These are phyloP conservation scores for Pygoscelis adeliae DNA, from an alignment of 2,113 vertebrate species.

Conservation along the genomic window DNA sequence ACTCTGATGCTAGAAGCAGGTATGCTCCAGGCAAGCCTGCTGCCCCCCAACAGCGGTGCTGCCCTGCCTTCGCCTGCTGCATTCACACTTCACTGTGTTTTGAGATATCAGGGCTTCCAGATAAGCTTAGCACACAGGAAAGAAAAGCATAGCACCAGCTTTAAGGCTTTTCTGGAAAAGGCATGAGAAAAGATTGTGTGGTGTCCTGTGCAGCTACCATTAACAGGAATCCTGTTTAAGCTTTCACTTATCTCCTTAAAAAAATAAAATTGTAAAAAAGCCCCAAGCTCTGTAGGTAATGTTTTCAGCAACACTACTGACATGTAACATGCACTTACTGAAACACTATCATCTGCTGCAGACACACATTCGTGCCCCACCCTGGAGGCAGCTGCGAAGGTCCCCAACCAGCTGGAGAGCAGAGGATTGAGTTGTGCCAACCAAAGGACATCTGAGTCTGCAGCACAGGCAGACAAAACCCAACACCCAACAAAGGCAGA, in stretches of 20 bases:
- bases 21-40: not conserved
- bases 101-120: not conserved
- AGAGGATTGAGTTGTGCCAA: not conserved
- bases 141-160: not conserved
- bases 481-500: not conserved
- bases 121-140: not conserved
- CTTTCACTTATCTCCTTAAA: not conserved
- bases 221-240: not conserved
- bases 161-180: not conserved
- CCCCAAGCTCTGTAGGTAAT: not conserved
- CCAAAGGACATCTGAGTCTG: not conserved
- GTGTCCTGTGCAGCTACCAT: not conserved
- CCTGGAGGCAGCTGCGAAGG: not conserved
- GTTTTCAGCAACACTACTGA: not conserved
- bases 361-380: not conserved
- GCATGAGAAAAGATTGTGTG: not conserved
- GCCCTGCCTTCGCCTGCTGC: not conserved
- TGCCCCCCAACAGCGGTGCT: fast-evolving
- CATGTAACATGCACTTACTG: not conserved
- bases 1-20: not conserved
- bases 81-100: not conserved
- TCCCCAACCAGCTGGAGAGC: not conserved
- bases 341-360: not conserved
- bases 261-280: not conserved
- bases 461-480: not conserved